phyloP scores from a whole-genome alignment of 2,888 invertebrate genomes.

The Tenthredo distinguenda region DNA sequence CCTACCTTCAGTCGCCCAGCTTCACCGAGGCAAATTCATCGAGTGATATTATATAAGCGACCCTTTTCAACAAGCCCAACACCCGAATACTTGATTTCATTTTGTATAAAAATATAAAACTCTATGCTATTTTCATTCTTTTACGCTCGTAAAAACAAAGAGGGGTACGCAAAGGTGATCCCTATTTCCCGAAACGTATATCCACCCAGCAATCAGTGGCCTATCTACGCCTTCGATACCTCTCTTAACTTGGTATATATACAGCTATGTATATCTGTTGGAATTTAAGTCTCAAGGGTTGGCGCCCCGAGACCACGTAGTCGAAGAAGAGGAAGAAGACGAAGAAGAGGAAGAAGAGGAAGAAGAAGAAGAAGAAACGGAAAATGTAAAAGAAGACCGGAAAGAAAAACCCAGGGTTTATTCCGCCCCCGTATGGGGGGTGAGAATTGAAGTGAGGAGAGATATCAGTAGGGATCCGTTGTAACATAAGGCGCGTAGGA shows the following conservation, averaged over 20 bases:
- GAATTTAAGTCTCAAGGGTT: not conserved
- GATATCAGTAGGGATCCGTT: constrained; percentile 54
- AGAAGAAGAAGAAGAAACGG: not conserved
- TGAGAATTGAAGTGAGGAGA: constrained; percentile 49
- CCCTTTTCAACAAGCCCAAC: constrained; percentile 17
- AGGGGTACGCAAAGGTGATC: not conserved
- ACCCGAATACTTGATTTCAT: constrained; percentile 46
- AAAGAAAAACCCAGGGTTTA: not conserved
- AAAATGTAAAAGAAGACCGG: not conserved
- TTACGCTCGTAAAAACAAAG: constrained; percentile 27
- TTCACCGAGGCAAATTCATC: constrained; percentile 49
- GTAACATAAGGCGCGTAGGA: constrained; percentile 61
- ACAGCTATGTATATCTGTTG: not conserved
- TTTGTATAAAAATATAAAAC: constrained; percentile 23
- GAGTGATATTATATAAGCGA: constrained; percentile 27
- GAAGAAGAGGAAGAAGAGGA: not conserved
- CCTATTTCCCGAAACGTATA: not conserved
- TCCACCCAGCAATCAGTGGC: constrained; percentile 17
- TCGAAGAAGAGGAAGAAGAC: not conserved
- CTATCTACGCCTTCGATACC: constrained; percentile 4
- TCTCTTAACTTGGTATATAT: not conserved
- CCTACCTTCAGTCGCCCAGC: constrained; percentile 35
- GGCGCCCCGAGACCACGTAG: not conserved
- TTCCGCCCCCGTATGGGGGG: constrained; percentile 11
- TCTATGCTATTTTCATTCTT: not conserved